A percentile compares a stretch with the other conserved stretches of the same genome.
phyloP scores from a whole-genome alignment of 1,140 invertebrate genomes.

The Notospermus geniculatus region DNA sequence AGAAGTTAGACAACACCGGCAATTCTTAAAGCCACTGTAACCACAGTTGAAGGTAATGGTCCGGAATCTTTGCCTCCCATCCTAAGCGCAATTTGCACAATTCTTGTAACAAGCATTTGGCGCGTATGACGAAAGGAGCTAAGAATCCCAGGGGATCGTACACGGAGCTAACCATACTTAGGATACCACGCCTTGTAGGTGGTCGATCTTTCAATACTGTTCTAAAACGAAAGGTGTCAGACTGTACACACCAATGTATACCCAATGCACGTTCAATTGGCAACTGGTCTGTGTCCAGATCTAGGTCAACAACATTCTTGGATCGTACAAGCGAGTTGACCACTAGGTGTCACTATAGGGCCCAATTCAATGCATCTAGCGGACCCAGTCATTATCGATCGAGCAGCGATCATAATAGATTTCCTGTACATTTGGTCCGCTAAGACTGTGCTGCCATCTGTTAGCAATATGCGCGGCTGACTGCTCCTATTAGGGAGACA shows the following conservation, averaged over 20 bases:
- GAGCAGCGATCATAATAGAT: too few species aligned
- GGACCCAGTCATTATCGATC: too few species aligned
- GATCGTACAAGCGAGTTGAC: constrained; percentile 12
- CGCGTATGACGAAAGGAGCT: constrained; percentile 11
- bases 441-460: too few species aligned
- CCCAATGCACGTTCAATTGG: constrained; percentile 9
- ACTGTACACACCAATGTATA: constrained; percentile 3
- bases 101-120: constrained; percentile 19
- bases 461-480: too few species aligned
- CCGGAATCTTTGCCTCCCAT: constrained; percentile 21
- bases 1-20: not conserved
- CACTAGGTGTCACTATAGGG: too few species aligned
- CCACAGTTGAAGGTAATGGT: not conserved
- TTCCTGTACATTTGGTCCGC: too few species aligned
- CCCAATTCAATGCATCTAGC: too few species aligned
- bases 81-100: not conserved
- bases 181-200: constrained; percentile 9
- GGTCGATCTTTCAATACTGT: too few species aligned
- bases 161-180: constrained; percentile 12
- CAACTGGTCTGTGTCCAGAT: not conserved
- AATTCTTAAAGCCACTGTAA: constrained; percentile 8
- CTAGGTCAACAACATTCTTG: not conserved
- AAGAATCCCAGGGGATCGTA: constrained; percentile 22
- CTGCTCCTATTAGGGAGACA: too few species aligned
- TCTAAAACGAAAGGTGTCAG: constrained; percentile 10